Conservation (phyloP, 2,113 vertebrate species). For the Cynoglossus semilaevis region DNA sequence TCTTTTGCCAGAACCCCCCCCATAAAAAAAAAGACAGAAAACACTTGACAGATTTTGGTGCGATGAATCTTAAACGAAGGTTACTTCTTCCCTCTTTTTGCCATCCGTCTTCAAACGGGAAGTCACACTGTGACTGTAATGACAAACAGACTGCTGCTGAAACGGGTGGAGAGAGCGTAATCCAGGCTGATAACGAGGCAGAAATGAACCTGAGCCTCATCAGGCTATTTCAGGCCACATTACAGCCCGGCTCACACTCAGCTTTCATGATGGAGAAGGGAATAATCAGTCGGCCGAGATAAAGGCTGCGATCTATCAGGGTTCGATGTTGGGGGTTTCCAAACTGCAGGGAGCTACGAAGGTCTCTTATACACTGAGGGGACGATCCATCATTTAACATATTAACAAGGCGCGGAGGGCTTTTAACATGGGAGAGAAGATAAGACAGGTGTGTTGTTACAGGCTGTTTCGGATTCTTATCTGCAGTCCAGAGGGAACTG, state of each 20-base stretch:
- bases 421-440: conserved; percentile 49
- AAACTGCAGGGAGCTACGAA: conserved; percentile 12
- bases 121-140: neutral
- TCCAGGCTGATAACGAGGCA: conserved; percentile 30
- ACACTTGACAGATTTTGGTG: conserved; percentile 1
- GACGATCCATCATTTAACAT: conserved; percentile 72
- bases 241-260: conserved; percentile 26
- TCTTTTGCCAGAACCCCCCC: conserved; percentile 1
- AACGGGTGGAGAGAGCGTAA: conserved; percentile 14
- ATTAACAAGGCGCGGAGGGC: conserved; percentile 64
- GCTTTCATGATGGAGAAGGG: conserved; percentile 44
- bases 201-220: conserved; percentile 47
- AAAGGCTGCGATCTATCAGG: conserved; percentile 68
- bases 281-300: conserved; percentile 65
- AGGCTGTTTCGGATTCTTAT: conserved; percentile 46
- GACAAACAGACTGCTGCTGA: conserved; percentile 8
- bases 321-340: conserved; percentile 35
- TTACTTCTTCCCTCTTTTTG: neutral
- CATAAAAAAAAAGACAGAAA: neutral
- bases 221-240: conserved; percentile 47
- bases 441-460: conserved; percentile 60
- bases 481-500: conserved; percentile 28
- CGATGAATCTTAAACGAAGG: neutral
- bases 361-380: conserved; percentile 28
- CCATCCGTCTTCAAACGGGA: conserved; percentile 9